A percentile compares a stretch with the other conserved stretches of the same genome.
phyloP scores from a whole-genome alignment of 1,140 invertebrate species.

The Papilio glaucus region DNA sequence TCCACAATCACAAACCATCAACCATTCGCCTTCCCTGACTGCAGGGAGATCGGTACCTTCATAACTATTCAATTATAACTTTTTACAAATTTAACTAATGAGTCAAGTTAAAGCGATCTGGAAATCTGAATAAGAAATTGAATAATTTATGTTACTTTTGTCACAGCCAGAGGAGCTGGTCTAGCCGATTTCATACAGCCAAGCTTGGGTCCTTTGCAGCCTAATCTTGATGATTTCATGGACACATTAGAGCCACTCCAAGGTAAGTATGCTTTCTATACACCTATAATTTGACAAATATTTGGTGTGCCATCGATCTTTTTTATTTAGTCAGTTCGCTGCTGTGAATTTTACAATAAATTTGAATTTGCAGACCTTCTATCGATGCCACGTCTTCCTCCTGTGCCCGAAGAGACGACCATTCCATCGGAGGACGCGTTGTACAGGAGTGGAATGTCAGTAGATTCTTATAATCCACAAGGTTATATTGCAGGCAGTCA shows the following conservation, averaged over 20 bases:
- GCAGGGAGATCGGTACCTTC: constrained; percentile 94
- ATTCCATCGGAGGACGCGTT: constrained; percentile 66
- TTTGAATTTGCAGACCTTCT: constrained; percentile 60
- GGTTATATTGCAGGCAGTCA: constrained; percentile 63
- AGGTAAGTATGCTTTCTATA: constrained; percentile 82
- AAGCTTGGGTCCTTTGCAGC: constrained; percentile 97
- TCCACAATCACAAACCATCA: constrained; percentile 94
- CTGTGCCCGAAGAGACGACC: constrained; percentile 83
- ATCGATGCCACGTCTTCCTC: constrained; percentile 78
- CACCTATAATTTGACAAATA: constrained; percentile 1
- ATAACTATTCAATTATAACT: constrained; percentile 37
- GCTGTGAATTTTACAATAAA: constrained; percentile 17
- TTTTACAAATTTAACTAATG: constrained; percentile 24
- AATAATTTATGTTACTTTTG: constrained; percentile 58
- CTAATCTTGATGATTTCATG: constrained; percentile 98
- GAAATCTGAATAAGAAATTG: constrained; percentile 35
- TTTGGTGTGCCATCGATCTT: background rate
- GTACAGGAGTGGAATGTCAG: constrained; percentile 71
- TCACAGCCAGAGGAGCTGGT: constrained; percentile 84
- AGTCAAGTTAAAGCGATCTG: constrained; percentile 17
- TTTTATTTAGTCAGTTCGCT: background rate
- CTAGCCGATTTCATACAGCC: constrained; percentile 98
- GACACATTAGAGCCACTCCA: constrained; percentile 94
- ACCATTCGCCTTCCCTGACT: constrained; percentile 97
- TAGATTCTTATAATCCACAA: constrained; percentile 67